Base-by-base conservation (phyloP, 1,140 invertebrate species). In the Drosophila ohnishii region DNA sequence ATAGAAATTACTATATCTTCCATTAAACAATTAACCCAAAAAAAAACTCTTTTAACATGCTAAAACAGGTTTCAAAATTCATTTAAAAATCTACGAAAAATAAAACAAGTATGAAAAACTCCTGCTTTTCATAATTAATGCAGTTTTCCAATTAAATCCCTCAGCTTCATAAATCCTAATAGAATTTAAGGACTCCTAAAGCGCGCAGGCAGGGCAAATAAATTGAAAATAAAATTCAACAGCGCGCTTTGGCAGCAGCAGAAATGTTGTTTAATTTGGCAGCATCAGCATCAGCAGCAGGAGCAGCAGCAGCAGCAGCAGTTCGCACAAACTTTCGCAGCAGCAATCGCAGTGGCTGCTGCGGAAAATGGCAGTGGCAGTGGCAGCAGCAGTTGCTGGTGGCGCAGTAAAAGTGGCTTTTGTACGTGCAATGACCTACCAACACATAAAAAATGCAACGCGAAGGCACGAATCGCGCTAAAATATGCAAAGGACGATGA, bases 351-450 rank as follows among this genome's bases (percentile, higher is more conserved):
- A 22, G 48, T 50, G 48, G 48, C 48, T 50, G 48, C 9, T 50
- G 48, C 48, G 48, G 5, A n/a, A 50, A 50, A 50, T 50, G 51
- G 51, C 48, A 61, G 55, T 44, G 37, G 58, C 50, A 51, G 50
- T 25, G 50, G 66, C 51, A 58, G 60, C 55, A 48, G 70, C 45
- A 48, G 72, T 45, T 75, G 71, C 48, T 82, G 75, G 35, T 79
- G 80, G 71, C 72, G 66, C 78, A 89, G 85, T 80, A 90, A 90
- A 90, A 90, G 90, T 90, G 90, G 89, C 90, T 90, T 90, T 90
- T 90, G 89, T 90, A 90, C 90, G 90, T 90, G 84, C 90, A 90
- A 90, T 90, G 90, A 90, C 90, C 90, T 90, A 90, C 63, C 84
- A 88, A 88, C 84, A 88, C 85, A 88, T 89, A 88, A 88, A 88